Percentiles rank a stretch among this genome's conserved stretches.
phyloP scores from a whole-genome alignment of 2,113 vertebrate genomes.

The Anarhynchus alexandrinus region DNA sequence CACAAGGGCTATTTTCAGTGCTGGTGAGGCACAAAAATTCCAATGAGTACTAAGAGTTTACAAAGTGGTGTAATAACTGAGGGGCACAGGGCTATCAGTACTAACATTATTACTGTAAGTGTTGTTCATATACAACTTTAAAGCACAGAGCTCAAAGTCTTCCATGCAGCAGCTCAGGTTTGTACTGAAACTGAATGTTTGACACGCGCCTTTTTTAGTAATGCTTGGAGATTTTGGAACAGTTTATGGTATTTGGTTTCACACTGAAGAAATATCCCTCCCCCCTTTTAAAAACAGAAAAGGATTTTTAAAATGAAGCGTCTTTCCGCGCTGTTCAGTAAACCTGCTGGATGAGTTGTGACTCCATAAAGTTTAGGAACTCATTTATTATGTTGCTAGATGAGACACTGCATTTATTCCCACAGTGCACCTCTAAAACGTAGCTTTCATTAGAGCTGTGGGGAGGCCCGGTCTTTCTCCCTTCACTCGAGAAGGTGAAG shows the following conservation, averaged over 20 bases:
- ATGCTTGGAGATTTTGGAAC: background rate
- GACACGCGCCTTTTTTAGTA: background rate
- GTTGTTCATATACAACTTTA: background rate
- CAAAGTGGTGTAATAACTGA: background rate
- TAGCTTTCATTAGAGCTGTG: constrained; percentile 70
- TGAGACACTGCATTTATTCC: constrained; percentile 73
- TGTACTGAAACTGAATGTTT: background rate
- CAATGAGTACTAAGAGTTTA: background rate
- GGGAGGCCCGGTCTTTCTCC: constrained; percentile 58
- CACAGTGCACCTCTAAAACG: constrained; percentile 67
- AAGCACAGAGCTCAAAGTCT: background rate
- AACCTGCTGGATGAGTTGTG: constrained; percentile 54
- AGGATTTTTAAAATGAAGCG: background rate
- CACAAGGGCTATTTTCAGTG: background rate
- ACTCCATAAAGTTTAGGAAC: constrained; percentile 76
- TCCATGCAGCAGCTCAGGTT: background rate
- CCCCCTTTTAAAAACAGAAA: background rate
- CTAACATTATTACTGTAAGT: background rate
- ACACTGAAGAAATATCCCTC: background rate
- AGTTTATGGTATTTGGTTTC: background rate
- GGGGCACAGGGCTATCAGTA: background rate
- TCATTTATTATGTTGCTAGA: constrained; percentile 72
- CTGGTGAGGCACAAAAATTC: background rate
- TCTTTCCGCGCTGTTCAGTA: constrained; percentile 51
- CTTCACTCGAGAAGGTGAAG: constrained; percentile 73